phyloP scores from a whole-genome alignment of 2,113 vertebrate genomes.

The Heliornis fulica region DNA sequence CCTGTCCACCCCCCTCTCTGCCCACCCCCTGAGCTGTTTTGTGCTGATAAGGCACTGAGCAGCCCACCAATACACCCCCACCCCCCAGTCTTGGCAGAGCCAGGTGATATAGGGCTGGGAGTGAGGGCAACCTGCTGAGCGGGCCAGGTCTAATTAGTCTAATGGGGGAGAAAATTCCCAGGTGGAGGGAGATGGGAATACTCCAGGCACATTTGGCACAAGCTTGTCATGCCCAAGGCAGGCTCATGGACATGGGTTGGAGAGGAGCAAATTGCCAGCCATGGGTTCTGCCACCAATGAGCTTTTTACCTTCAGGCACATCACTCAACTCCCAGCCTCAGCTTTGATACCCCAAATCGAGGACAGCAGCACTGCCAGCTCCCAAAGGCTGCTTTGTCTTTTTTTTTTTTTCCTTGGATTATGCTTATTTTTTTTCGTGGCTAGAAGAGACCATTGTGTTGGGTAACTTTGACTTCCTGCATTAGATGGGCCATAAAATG shows the following conservation, averaged over 20 bases:
- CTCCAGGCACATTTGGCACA: accelerated
- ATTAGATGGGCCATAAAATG: not conserved
- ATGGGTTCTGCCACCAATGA: not conserved
- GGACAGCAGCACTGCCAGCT: not conserved
- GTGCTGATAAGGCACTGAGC: not conserved
- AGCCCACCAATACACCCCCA: not conserved
- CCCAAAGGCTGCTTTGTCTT: not conserved
- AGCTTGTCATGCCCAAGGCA: accelerated
- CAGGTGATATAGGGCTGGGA: not conserved
- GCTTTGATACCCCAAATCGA: not conserved
- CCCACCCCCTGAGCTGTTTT: not conserved
- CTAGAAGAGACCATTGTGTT: not conserved
- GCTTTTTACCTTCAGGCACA: accelerated
- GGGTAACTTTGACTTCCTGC: not conserved
- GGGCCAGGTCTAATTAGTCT: not conserved
- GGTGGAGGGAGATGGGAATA: not conserved
- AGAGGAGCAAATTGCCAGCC: not conserved
- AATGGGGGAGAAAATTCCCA: not conserved
- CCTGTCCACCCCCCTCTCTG: too few species aligned
- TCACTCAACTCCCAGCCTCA: not conserved
- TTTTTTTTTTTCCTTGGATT: not conserved
- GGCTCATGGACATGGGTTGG: accelerated
- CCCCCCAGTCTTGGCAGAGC: accelerated
- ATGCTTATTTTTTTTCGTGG: not conserved
- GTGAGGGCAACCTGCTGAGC: not conserved